A percentile compares a stretch with the other conserved stretches of the same genome.
Conservation (phyloP, 2,797 vertebrate genomes). For the Spinibarbus caldwelli region DNA sequence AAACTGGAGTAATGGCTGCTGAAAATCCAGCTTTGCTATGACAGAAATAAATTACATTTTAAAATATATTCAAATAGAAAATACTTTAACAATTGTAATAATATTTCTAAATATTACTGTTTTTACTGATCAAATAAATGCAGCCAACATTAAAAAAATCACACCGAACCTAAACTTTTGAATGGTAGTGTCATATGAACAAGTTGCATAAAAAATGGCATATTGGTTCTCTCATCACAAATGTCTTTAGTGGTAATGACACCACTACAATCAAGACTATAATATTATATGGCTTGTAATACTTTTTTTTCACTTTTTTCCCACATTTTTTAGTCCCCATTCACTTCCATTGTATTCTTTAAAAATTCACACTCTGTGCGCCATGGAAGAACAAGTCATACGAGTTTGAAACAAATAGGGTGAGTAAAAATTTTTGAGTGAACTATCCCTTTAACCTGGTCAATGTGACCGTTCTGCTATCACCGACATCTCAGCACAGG, state of each 20-base stretch:
- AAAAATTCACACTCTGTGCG: neutral
- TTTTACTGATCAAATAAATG: neutral
- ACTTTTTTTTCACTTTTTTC: too few species aligned
- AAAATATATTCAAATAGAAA: neutral
- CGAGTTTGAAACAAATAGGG: neutral
- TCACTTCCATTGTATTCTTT: neutral
- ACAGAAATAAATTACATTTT: neutral
- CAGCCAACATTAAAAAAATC: neutral
- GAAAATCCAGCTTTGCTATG: neutral
- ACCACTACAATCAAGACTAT: neutral
- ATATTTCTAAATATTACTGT: neutral
- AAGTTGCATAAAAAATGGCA: neutral
- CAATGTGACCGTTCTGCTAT: neutral
- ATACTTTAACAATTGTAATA: neutral
- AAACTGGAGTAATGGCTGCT: neutral
- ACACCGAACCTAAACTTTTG: neutral
- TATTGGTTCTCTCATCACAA: neutral
- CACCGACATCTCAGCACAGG: neutral
- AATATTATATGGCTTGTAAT: neutral
- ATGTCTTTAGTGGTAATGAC: neutral
- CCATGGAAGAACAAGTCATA: neutral
- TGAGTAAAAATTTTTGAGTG: neutral
- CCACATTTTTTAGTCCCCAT: neutral
- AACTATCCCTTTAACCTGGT: neutral
- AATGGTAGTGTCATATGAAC: neutral